Evolutionary conservation across 2,113 vertebrate genomes (phyloP).

Genomic region (Muntiacus muntjak): DNA sequence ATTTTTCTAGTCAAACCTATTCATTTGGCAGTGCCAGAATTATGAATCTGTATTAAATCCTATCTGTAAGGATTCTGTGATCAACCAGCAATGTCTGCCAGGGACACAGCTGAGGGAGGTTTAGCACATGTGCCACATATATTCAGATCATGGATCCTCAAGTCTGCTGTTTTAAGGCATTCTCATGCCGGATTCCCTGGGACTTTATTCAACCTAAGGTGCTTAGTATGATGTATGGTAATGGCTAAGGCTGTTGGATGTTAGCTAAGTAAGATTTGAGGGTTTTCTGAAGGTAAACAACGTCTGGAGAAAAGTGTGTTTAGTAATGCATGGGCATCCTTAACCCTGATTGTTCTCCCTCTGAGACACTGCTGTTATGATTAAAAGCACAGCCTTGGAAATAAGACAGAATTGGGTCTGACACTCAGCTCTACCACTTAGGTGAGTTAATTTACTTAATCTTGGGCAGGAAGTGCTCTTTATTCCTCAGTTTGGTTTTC

Average conservation of each 20-base stretch:
- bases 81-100: neutral
- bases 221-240: neutral
- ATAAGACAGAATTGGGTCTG: neutral
- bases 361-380: neutral
- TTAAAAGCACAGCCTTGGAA: neutral
- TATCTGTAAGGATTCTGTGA: neutral
- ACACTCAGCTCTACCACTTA: neutral
- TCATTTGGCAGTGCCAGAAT: neutral
- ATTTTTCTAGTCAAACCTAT: neutral
- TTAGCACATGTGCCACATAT: neutral
- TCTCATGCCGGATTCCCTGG: neutral
- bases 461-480: neutral
- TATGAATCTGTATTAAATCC: neutral
- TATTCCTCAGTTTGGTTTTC: neutral
- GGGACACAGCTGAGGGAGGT: accelerated
- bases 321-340: neutral
- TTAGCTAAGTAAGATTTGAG: neutral
- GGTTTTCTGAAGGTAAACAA: neutral
- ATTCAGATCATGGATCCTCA: neutral
- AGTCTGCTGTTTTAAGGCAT: neutral
- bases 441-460: neutral
- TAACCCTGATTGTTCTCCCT: neutral
- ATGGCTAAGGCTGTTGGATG: neutral
- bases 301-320: neutral
- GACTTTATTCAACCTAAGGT: neutral